Percentiles rank a stretch among this genome's conserved stretches.
Evolutionary conservation across 2,888 invertebrate genomes (phyloP).

Genomic region (Pristionchus exspectatus): DNA sequence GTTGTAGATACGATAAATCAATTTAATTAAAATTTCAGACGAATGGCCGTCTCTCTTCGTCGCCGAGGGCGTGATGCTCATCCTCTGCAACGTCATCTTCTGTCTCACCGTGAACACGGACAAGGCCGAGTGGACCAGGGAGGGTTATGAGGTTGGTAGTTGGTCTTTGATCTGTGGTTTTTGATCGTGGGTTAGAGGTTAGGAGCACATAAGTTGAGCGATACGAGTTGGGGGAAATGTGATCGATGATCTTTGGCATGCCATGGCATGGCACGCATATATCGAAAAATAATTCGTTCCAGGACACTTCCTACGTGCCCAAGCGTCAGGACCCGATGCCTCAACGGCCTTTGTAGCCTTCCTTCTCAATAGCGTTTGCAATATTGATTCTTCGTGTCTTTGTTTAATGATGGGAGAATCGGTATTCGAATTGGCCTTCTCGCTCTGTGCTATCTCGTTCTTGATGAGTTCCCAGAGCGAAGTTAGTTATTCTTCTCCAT

Average conservation of each 20-base stretch:
- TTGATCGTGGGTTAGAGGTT: background rate
- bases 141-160: constrained; percentile 22
- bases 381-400: too few species aligned
- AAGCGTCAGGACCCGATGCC: constrained; percentile 67
- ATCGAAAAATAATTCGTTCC: background rate
- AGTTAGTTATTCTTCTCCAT: background rate
- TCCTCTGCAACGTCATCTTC: constrained; percentile 65
- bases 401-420: too few species aligned
- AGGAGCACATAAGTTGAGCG: too few species aligned
- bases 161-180: background rate
- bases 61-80: constrained; percentile 64
- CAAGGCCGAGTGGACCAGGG: constrained; percentile 61
- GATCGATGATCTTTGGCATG: too few species aligned
- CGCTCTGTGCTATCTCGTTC: too few species aligned
- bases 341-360: constrained; percentile 64
- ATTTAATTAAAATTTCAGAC: too few species aligned
- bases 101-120: constrained; percentile 64
- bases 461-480: too few species aligned
- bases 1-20: too few species aligned
- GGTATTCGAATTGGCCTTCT: too few species aligned
- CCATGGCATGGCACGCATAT: too few species aligned
- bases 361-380: too few species aligned
- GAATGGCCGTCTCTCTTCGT: constrained; percentile 60
- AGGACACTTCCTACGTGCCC: constrained; percentile 67
- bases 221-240: too few species aligned